A percentile compares a stretch with the other conserved stretches of the same genome.
Conservation (phyloP, 2,113 vertebrate species). For the Ptilorrhoa leucosticta region DNA sequence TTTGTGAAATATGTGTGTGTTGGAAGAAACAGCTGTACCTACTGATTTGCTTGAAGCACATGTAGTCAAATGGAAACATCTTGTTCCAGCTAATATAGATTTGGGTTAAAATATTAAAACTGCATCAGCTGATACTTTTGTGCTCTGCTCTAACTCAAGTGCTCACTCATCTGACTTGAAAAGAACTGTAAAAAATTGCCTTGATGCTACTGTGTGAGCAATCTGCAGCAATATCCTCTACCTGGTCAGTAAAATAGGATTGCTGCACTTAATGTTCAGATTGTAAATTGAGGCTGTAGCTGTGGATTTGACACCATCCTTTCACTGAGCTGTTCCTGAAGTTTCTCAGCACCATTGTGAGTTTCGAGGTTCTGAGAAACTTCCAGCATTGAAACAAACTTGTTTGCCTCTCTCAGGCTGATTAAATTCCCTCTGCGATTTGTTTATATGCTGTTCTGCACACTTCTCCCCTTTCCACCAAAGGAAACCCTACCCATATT, state of each 20-base stretch:
- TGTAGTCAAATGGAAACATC: neutral
- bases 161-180: neutral
- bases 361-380: constrained; percentile 16
- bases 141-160: neutral
- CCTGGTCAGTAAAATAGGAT: neutral
- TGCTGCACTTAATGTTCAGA: constrained; percentile 53
- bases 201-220: neutral
- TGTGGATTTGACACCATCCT: constrained; percentile 54
- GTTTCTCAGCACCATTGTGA: constrained; percentile 37
- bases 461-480: neutral
- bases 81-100: neutral
- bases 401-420: neutral
- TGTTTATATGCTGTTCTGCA: constrained; percentile 2
- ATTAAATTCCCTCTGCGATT: constrained; percentile 5
- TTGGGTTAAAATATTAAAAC: neutral
- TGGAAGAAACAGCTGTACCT: neutral
- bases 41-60: neutral
- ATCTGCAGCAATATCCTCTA: neutral
- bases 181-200: neutral
- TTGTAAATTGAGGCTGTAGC: constrained; percentile 48
- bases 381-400: neutral
- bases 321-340: constrained; percentile 55
- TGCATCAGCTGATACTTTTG: neutral
- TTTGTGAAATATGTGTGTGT: neutral
- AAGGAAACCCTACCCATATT: neutral